Evolutionary conservation across 2,888 invertebrate genomes (phyloP).

Genomic region (Nymphalis c-album): DNA sequence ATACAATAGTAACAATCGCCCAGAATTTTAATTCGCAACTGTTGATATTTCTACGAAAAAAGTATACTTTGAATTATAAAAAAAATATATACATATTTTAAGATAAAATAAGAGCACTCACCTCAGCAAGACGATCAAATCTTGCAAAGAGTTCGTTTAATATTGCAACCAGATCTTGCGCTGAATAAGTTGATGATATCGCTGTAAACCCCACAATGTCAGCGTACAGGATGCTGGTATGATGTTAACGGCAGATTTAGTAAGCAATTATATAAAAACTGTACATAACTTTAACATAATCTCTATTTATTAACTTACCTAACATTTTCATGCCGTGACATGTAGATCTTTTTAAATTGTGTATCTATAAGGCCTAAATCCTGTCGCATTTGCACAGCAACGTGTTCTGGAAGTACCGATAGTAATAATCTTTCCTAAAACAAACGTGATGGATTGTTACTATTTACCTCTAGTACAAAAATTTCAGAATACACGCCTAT

Average conservation of each 20-base stretch:
- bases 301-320: slow-evolving; percentile 81
- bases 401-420: slow-evolving; percentile 97
- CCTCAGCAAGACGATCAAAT: slow-evolving; percentile 94
- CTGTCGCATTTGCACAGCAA: slow-evolving; percentile 97
- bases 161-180: slow-evolving; percentile 97
- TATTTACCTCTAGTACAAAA: not conserved
- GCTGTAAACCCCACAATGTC: slow-evolving; percentile 99
- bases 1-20: slow-evolving; percentile 99
- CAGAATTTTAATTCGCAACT: slow-evolving; percentile 95
- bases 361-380: slow-evolving; percentile 95
- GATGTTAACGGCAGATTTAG: slow-evolving; percentile 20
- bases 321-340: slow-evolving; percentile 98
- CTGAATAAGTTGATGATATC: slow-evolving; percentile 96
- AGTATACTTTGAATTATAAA: slow-evolving; percentile 18
- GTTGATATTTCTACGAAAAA: slow-evolving; percentile 91
- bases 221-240: slow-evolving; percentile 94
- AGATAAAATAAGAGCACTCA: slow-evolving; percentile 50
- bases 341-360: slow-evolving; percentile 98
- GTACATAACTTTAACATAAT: not conserved
- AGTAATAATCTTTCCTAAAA: slow-evolving; percentile 93
- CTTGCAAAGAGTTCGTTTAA: slow-evolving; percentile 97
- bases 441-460: slow-evolving; percentile 2
- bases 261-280: not conserved
- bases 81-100: not conserved
- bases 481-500: not conserved